phyloP scores from a whole-genome alignment of 2,113 vertebrate genomes.

The Silurus meridionalis region DNA sequence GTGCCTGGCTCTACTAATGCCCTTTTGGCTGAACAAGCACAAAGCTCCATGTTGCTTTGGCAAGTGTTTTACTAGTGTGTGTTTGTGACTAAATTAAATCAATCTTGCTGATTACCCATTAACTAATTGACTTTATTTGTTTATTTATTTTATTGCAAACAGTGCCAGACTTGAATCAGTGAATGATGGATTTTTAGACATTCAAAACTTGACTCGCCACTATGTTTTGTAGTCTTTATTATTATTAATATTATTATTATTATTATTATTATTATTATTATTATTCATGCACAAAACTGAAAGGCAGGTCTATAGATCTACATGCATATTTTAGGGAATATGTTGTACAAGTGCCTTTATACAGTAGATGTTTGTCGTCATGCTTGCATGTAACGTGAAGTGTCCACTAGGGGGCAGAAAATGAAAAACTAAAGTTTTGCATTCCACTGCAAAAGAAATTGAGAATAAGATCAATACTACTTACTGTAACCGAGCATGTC shows the following conservation, averaged over 20 bases:
- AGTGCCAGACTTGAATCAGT: not conserved
- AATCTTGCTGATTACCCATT: not conserved
- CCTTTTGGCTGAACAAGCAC: too few relatives aligned
- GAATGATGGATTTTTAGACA: not conserved
- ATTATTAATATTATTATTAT: too few relatives aligned
- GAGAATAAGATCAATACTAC: slow-evolving; percentile 3
- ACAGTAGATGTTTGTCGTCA: not conserved
- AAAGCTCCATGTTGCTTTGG: too few relatives aligned
- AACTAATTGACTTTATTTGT: not conserved
- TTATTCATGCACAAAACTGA: too few relatives aligned
- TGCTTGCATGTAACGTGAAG: not conserved
- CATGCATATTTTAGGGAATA: not conserved
- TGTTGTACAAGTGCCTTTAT: not conserved
- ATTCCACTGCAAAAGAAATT: not conserved
- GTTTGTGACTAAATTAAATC: not conserved
- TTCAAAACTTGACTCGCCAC: not conserved
- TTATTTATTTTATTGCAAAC: not conserved
- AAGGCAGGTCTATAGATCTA: not conserved
- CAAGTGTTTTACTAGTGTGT: too few relatives aligned
- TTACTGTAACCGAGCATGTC: not conserved
- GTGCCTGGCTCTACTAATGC: too few relatives aligned
- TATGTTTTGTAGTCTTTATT: too few relatives aligned
- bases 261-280: too few relatives aligned
- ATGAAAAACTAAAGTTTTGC: too few relatives aligned
- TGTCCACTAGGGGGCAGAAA: slow-evolving; percentile 5